phyloP scores from a whole-genome alignment of 2,797 vertebrate genomes.

The Lacerta viridis region DNA sequence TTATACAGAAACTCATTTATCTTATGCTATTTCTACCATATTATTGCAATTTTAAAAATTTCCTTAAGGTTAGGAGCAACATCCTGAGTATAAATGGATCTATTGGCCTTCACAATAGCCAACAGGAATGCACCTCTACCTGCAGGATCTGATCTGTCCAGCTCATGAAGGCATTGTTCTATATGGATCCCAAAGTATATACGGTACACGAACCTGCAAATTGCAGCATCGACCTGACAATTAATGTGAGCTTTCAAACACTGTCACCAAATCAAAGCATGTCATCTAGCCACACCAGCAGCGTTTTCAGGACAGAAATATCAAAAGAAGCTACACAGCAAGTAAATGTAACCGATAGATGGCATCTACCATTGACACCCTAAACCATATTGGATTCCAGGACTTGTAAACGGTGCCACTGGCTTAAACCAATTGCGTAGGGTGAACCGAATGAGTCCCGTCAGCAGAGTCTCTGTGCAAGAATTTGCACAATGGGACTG shows the following conservation, averaged over 20 bases:
- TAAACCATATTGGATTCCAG: neutral
- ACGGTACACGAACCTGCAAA: neutral
- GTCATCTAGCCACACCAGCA: neutral
- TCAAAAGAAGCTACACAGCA: neutral
- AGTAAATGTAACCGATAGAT: constrained; percentile 4
- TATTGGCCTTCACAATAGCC: rapidly evolving
- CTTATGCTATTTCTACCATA: constrained; percentile 12
- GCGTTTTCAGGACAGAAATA: rapidly evolving
- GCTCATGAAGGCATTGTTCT: neutral
- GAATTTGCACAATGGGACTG: no score
- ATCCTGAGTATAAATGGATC: neutral
- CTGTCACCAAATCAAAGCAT: neutral
- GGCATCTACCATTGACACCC: neutral
- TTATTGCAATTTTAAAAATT: constrained; percentile 11
- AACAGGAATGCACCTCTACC: constrained; percentile 15
- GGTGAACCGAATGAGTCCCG: no score
- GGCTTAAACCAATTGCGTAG: neutral
- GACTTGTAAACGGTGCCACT: neutral
- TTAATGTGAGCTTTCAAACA: neutral
- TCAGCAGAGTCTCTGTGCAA: no score
- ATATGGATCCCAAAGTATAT: constrained; percentile 13
- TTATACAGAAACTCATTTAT: neutral
- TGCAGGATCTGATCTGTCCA: rapidly evolving
- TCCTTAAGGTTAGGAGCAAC: constrained; percentile 15
- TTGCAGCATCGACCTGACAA: constrained; percentile 10